Conservation (phyloP, 2,888 invertebrate genomes). For the Copidosoma aretas region DNA sequence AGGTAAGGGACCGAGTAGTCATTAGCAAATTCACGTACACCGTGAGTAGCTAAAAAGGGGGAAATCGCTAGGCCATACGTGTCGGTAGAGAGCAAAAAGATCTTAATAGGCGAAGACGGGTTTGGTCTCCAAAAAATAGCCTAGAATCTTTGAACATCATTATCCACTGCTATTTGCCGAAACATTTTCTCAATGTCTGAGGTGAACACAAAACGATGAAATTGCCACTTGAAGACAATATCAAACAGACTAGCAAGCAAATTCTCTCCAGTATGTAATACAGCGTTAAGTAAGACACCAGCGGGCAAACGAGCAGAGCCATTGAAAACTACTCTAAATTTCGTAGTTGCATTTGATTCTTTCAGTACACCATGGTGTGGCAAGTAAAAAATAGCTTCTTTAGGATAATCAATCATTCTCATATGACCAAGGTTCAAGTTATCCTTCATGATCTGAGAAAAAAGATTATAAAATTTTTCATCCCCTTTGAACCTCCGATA, state of each 20-base stretch:
- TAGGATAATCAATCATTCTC: neutral
- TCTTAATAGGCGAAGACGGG: too few species aligned
- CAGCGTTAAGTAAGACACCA: slow-evolving; percentile 37
- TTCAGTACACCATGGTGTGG: slow-evolving; percentile 40
- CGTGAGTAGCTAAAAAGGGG: too few species aligned
- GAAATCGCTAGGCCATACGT: too few species aligned
- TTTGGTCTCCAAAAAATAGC: slow-evolving; percentile 27
- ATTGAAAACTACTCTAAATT: slow-evolving; percentile 39
- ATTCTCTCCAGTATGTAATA: slow-evolving; percentile 34
- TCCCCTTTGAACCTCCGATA: slow-evolving; percentile 25
- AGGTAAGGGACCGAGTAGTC: too few species aligned
- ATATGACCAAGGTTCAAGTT: slow-evolving; percentile 27
- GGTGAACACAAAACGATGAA: slow-evolving; percentile 23
- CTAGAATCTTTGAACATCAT: slow-evolving; percentile 32
- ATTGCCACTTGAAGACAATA: slow-evolving; percentile 29
- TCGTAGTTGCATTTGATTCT: slow-evolving; percentile 32
- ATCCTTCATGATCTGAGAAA: slow-evolving; percentile 24
- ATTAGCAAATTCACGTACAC: too few species aligned
- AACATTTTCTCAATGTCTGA: slow-evolving; percentile 42
- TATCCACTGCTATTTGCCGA: slow-evolving; percentile 32
- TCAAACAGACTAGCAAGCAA: slow-evolving; percentile 34
- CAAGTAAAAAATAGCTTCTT: slow-evolving; percentile 26
- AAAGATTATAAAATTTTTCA: slow-evolving; percentile 18
- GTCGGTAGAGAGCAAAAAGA: too few species aligned
- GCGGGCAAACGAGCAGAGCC: slow-evolving; percentile 33